Percentiles rank a stretch among this genome's conserved stretches.
Conservation (phyloP, 2,113 vertebrate genomes). For the Tragelaphus scriptus region DNA sequence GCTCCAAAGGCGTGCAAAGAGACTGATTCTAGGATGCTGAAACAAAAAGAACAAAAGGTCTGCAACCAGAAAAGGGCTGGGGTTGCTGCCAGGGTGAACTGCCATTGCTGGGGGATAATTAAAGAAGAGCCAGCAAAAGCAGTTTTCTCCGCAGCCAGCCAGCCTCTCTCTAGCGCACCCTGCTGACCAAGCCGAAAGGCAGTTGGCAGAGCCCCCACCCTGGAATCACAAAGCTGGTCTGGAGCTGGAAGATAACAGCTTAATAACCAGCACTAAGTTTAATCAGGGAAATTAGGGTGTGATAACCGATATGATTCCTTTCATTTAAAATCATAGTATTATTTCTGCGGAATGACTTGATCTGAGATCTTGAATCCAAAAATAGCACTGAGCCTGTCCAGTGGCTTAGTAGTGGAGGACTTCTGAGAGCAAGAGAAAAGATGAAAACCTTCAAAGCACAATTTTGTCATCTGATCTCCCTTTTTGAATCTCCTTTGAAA, state of each 20-base stretch:
- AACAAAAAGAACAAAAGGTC: neutral
- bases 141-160: neutral
- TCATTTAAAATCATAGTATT: constrained; percentile 23
- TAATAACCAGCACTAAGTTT: neutral
- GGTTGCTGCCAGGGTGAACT: neutral
- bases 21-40: neutral
- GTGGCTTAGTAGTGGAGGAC: neutral
- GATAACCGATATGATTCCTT: constrained; percentile 40
- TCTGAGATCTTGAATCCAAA: constrained; percentile 38
- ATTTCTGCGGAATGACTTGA: constrained; percentile 14
- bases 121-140: neutral
- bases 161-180: neutral
- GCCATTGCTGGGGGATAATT: too few relatives aligned
- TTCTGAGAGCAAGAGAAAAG: constrained; percentile 50
- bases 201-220: neutral
- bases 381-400: constrained; percentile 17
- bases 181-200: neutral
- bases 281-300: constrained; percentile 56
- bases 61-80: neutral
- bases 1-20: neutral
- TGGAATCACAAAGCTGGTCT: neutral
- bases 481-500: constrained; percentile 64
- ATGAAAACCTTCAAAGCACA: constrained; percentile 61
- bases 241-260: neutral
- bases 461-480: constrained; percentile 65